Evolutionary conservation across 2,797 vertebrate genomes (phyloP).

Genomic region (Linurgus olivaceus): DNA sequence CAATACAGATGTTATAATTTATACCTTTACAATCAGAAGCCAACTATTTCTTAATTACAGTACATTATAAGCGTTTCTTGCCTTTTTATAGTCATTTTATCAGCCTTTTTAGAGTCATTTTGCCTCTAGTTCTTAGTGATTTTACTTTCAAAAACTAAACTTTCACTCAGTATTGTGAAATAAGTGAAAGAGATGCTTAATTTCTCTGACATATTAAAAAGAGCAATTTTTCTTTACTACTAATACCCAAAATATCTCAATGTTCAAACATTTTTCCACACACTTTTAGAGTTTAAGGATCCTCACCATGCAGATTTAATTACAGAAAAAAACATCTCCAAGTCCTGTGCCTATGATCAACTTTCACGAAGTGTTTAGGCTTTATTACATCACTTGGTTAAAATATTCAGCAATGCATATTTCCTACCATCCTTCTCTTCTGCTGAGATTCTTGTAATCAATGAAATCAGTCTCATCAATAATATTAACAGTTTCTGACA

Average conservation of each 20-base stretch:
- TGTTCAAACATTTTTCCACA: background rate
- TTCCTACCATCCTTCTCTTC: background rate
- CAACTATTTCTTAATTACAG: background rate
- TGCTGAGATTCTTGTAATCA: background rate
- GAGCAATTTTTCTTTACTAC: background rate
- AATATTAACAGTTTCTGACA: background rate
- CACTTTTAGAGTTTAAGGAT: background rate
- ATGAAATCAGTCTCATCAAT: background rate
- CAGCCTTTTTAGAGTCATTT: background rate
- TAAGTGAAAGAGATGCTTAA: background rate
- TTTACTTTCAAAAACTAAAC: background rate
- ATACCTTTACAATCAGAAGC: background rate
- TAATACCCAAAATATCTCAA: background rate
- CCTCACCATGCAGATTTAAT: rapidly evolving
- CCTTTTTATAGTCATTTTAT: background rate
- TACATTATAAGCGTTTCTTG: background rate
- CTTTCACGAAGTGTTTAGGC: background rate
- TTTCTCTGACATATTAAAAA: background rate
- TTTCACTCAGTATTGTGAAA: background rate
- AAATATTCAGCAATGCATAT: background rate
- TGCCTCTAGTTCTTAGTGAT: background rate
- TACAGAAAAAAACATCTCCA: background rate
- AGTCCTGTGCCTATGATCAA: background rate
- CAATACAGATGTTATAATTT: background rate
- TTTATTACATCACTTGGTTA: background rate